These are phyloP conservation scores for Entomyzon cyanotis DNA, from an alignment of 2,113 vertebrate genomes.

Conservation along the genomic window DNA sequence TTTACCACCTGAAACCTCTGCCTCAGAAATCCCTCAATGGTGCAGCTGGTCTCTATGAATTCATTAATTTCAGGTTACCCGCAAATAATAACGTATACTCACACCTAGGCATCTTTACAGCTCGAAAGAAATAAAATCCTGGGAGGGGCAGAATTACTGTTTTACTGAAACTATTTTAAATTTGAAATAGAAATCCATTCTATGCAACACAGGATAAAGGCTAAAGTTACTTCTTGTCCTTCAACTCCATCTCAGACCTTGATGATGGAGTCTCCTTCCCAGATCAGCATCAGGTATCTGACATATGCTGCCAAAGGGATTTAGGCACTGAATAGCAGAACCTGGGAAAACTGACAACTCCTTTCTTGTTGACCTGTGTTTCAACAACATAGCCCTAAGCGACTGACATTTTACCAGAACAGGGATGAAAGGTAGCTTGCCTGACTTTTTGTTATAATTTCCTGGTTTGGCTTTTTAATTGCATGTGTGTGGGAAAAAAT, in stretches of 20 bases:
- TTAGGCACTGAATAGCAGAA: neutral
- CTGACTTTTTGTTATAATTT: neutral
- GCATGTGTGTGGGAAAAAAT: neutral
- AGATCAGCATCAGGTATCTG: neutral
- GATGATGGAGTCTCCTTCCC: neutral
- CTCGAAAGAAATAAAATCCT: neutral
- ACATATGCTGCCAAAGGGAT: neutral
- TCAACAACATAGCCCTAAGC: neutral
- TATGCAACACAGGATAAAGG: neutral
- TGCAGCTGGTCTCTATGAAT: neutral
- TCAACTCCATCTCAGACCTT: neutral
- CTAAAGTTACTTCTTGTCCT: neutral
- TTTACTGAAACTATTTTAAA: neutral
- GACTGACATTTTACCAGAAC: neutral
- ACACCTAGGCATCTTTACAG: neutral
- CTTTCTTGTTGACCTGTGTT: neutral
- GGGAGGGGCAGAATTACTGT: neutral
- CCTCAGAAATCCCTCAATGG: neutral
- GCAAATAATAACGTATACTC: neutral
- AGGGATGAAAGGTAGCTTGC: neutral
- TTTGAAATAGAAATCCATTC: neutral
- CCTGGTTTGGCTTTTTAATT: slow-evolving; percentile 6
- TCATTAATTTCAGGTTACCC: neutral
- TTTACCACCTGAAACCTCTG: neutral
- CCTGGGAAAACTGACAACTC: neutral